phyloP scores from a whole-genome alignment of 1,140 invertebrate species.

The Contarinia nasturtii region DNA sequence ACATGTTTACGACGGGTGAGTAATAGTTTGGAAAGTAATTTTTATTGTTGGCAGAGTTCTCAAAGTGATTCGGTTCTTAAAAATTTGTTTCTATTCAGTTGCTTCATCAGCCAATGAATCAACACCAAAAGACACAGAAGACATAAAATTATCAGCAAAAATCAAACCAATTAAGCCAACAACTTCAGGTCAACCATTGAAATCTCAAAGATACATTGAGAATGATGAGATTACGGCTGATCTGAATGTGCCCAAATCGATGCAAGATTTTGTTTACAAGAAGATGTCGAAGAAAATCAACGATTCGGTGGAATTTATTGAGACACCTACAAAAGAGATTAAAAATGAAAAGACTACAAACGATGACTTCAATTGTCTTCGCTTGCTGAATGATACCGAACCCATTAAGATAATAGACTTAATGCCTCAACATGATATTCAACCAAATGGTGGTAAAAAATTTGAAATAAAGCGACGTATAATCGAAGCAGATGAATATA shows the following conservation, averaged over 20 bases:
- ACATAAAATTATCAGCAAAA: background rate
- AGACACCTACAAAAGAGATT: background rate
- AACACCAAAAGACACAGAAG: background rate
- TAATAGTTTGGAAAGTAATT: no score
- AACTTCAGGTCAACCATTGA: background rate
- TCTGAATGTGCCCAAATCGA: background rate
- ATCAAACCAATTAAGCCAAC: background rate
- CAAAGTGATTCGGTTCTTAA: no score
- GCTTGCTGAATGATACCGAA: no score
- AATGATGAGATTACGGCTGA: background rate
- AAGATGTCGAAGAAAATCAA: background rate
- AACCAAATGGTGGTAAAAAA: no score
- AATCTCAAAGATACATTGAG: background rate
- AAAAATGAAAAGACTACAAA: no score
- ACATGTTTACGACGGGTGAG: background rate
- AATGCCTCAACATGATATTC: no score
- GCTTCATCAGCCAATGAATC: background rate
- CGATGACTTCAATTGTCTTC: no score
- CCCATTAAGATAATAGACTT: no score
- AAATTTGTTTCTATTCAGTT: background rate
- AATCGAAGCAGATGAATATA: no score
- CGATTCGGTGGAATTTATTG: background rate
- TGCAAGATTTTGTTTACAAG: slow-evolving; percentile 1
- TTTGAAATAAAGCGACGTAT: no score
- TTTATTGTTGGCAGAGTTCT: no score